phyloP scores from a whole-genome alignment of 2,113 vertebrate genomes.

The Nettapus auritus region DNA sequence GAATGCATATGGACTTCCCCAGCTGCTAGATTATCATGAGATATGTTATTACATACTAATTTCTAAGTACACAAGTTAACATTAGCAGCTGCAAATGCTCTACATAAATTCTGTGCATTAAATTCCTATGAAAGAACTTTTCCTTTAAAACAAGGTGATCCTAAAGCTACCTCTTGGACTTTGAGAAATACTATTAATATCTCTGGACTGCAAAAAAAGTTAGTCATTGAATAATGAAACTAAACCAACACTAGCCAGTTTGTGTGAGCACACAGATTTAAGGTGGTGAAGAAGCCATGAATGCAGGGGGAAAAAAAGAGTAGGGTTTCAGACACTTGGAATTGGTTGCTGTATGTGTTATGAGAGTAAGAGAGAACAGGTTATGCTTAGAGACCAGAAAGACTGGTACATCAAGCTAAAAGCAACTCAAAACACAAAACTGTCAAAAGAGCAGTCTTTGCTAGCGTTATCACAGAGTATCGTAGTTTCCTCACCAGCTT shows the following conservation, averaged over 20 bases:
- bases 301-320: neutral
- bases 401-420: neutral
- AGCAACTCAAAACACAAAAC: neutral
- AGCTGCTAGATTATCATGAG: neutral
- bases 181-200: neutral
- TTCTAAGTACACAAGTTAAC: neutral
- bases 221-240: neutral
- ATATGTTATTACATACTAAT: neutral
- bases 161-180: neutral
- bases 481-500: neutral
- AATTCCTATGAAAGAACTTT: neutral
- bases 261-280: neutral
- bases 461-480: neutral
- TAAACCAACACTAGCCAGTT: neutral
- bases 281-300: neutral
- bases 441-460: neutral
- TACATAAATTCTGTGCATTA: neutral
- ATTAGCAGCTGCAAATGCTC: neutral
- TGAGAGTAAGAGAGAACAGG: neutral
- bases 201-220: neutral
- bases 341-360: neutral
- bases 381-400: neutral
- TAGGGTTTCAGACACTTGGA: neutral
- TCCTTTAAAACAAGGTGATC: neutral
- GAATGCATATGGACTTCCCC: neutral